Conservation (phyloP, 2,797 vertebrate genomes). For the Manis pentadactyla region DNA sequence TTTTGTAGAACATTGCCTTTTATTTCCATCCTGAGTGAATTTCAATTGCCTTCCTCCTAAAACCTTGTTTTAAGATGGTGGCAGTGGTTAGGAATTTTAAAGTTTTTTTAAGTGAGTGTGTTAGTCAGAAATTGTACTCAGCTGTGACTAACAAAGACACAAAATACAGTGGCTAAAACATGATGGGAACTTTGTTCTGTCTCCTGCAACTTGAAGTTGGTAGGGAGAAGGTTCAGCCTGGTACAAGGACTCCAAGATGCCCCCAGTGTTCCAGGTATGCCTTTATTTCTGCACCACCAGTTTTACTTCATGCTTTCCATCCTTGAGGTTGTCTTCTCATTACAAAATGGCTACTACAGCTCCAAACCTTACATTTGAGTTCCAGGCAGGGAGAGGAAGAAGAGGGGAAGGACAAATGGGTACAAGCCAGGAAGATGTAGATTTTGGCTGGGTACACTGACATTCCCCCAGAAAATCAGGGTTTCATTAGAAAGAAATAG, state of each 20-base stretch:
- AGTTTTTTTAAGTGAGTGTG: not conserved
- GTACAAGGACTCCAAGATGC: not conserved
- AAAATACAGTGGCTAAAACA: not conserved
- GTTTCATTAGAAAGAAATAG: not conserved
- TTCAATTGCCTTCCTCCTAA: conserved; percentile 8
- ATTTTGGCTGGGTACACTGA: not conserved
- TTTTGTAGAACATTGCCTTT: conserved; percentile 62
- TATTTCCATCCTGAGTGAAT: conserved; percentile 56
- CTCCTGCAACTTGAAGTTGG: not conserved
- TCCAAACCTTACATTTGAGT: not conserved
- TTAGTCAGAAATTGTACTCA: not conserved
- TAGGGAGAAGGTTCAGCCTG: not conserved
- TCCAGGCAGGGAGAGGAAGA: not conserved
- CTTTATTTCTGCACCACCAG: not conserved
- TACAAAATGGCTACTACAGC: not conserved
- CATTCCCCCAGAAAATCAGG: not conserved
- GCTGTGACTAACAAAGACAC: not conserved
- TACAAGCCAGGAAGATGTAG: not conserved
- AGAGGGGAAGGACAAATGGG: not conserved
- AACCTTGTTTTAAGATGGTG: conserved; percentile 9
- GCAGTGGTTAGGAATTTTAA: not conserved
- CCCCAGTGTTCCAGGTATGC: not conserved
- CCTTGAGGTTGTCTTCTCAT: not conserved
- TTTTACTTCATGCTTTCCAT: not conserved
- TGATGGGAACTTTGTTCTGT: not conserved